Evolutionary conservation across 2,797 vertebrate genomes (phyloP), one percentile per base, ranked within the genome.

Genomic region (Argyrosomus regius): DNA sequence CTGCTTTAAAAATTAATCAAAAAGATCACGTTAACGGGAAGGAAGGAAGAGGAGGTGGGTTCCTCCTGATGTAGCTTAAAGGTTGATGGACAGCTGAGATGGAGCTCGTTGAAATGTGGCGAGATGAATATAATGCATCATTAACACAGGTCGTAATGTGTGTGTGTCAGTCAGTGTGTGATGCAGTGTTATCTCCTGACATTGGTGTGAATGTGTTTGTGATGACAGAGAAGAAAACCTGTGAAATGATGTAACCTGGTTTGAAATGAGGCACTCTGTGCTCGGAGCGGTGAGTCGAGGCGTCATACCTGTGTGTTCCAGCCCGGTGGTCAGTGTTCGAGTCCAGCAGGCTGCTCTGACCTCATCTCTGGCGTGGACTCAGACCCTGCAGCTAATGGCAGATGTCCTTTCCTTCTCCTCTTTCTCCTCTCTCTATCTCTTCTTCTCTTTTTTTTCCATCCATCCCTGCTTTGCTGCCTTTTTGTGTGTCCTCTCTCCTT

Each of bases 301-400:
- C 54, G 49, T 14, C 28, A 22, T n/a, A 58, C 48, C 58, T 59
- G 50, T 35, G 39, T 26, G 60, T 12, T 45, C 28, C 53, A 22
- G 69, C 63, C 59, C 14, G 81, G 56, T 45, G 83, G 57, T 77
- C 72, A 49, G 46, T 48, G 72, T 72, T 49, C 50, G 75, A 60
- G 78, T 75, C 65, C 80, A 43, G 75, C 82, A 67, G 73, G 75
- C 60, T n/a, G 48, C 58, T 66, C 75, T 87, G 85, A 90, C 80
- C 66, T 90, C 84, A 90, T 69, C 68, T 31, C 80, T 90, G 89
- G 87, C 89, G 13, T 6, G 7, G 6, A 59, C 62, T 86, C 83
- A 79, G 77, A 82, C 6, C 89, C 89, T 71, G 83, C 75, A 75
- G 89, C 66, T 62, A 79, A 78, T 24, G 14, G 49, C 87, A 90